Conservation (phyloP, 2,888 invertebrate genomes). For the Cheilosia scutellata region DNA sequence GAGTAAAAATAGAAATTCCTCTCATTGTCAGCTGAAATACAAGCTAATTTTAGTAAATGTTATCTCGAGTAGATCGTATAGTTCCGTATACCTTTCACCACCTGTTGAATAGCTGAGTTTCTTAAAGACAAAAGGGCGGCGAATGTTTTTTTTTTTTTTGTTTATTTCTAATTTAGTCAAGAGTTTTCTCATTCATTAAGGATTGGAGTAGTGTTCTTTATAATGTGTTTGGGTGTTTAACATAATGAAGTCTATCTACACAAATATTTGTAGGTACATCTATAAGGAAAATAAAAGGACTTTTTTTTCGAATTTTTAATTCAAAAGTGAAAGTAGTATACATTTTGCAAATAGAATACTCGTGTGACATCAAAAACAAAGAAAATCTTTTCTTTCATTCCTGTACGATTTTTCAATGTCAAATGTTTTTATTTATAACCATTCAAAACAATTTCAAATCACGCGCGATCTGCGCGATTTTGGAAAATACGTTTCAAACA, state of each 20-base stretch:
- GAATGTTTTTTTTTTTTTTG: background rate
- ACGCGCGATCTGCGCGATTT: background rate
- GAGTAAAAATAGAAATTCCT: constrained; percentile 24
- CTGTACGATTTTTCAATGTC: background rate
- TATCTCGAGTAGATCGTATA: too few relatives aligned
- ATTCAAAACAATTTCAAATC: background rate
- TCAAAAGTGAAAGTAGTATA: too few relatives aligned
- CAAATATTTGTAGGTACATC: too few relatives aligned
- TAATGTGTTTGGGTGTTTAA: too few relatives aligned
- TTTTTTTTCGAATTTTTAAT: too few relatives aligned
- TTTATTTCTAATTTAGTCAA: background rate
- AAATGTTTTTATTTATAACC: background rate
- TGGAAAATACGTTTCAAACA: background rate
- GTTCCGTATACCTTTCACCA: background rate
- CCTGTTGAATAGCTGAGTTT: background rate
- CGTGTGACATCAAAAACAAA: too few relatives aligned
- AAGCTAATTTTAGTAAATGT: background rate
- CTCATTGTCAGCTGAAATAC: constrained; percentile 18
- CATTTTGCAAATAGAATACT: too few relatives aligned
- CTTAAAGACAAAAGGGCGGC: constrained; percentile 39
- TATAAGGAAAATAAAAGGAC: too few relatives aligned
- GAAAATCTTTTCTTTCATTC: background rate
- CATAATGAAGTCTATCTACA: too few relatives aligned
- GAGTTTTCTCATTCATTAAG: background rate
- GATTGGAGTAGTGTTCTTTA: background rate